Conservation (phyloP, 1,140 invertebrate genomes). For the Solenopsis fugax region DNA sequence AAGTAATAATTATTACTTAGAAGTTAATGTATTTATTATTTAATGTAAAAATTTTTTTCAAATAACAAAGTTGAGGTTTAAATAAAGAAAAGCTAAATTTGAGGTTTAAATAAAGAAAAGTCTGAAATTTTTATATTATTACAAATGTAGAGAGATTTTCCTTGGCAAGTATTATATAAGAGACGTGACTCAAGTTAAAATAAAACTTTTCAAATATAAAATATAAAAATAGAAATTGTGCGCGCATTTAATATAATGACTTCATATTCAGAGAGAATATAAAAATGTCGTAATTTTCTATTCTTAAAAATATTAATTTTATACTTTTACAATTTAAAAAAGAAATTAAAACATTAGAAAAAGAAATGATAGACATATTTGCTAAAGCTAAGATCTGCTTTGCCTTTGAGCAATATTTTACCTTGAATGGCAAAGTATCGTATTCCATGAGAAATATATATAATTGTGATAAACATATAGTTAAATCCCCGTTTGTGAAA, state of each 20-base stretch:
- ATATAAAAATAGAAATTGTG: background rate
- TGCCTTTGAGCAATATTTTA: constrained; percentile 67
- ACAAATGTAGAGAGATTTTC: background rate
- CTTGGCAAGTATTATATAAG: background rate
- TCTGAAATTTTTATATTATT: background rate
- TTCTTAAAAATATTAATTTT: background rate
- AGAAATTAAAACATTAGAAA: background rate
- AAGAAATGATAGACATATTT: background rate
- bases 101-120: background rate
- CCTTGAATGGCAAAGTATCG: constrained; percentile 89
- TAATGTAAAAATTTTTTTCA: background rate
- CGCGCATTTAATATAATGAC: constrained; percentile 8
- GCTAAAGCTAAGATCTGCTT: background rate
- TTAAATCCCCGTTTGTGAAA: constrained; percentile 92
- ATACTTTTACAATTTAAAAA: background rate
- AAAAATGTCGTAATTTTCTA: background rate
- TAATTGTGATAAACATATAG: constrained; percentile 91
- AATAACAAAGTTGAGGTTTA: background rate
- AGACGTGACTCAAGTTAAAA: background rate
- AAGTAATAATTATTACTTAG: constrained; percentile 2
- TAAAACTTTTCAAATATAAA: background rate
- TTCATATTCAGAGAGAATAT: constrained; percentile 4
- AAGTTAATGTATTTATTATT: background rate
- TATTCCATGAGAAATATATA: constrained; percentile 90
- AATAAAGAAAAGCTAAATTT: background rate